These are phyloP conservation scores for Dryoscopus gambensis DNA, from an alignment of 2,113 vertebrate species.

Conservation along the genomic window DNA sequence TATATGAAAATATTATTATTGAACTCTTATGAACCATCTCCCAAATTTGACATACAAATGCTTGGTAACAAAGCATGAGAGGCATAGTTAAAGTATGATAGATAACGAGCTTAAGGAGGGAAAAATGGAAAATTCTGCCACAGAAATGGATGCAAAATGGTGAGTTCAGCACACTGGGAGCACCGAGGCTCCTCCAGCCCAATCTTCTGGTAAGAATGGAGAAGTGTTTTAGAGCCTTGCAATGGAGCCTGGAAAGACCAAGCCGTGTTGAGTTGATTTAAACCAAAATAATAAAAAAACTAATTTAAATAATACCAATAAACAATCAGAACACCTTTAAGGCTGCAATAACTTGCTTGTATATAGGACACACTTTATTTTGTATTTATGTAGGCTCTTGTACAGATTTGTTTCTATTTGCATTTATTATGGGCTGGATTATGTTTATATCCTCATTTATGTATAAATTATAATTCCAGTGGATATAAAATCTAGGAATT, in stretches of 20 bases:
- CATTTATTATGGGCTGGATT: background rate
- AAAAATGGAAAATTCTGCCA: background rate
- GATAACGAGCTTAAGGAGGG: background rate
- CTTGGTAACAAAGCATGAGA: background rate
- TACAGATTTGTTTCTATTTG: background rate
- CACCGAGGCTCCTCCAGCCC: background rate
- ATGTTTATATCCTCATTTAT: background rate
- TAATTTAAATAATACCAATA: background rate
- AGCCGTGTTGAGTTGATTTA: background rate
- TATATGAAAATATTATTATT: background rate
- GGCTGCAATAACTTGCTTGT: background rate
- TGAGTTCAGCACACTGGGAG: background rate
- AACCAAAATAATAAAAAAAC: background rate
- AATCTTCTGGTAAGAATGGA: background rate
- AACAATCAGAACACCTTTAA: background rate
- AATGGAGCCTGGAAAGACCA: background rate
- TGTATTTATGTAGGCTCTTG: background rate
- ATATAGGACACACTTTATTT: background rate
- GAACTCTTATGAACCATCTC: background rate
- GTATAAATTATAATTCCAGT: background rate
- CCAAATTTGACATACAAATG: background rate
- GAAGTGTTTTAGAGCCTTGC: accelerated
- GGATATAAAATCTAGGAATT: background rate
- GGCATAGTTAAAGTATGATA: background rate
- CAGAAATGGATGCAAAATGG: background rate